Base-by-base conservation (phyloP, 2,888 invertebrate species). In the Stramonita haemastoma region DNA sequence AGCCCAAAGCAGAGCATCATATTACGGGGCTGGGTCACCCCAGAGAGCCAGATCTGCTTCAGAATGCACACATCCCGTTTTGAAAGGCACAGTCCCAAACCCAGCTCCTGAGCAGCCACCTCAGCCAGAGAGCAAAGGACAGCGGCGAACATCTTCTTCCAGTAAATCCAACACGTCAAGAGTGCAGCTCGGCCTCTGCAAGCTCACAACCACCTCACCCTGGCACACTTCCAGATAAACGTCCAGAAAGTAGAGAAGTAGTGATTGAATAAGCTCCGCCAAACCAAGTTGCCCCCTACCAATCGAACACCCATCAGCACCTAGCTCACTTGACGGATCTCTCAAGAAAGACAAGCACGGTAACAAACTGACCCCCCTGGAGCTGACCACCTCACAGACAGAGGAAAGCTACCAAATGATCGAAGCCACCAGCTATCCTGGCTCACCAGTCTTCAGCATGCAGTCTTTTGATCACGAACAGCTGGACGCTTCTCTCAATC, bases 61-160 rank as follows among this genome's bases (percentile, higher is more conserved):
- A 22, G 60, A 60, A 26, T 60, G 36, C 70, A 86, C 34, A 19
- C 66, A 86, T 34, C 60, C 34, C 13, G 29, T 29, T 57, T 29
- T 57, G 0, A 70, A 70, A 34, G 66, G 19, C 13, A 29, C 66
- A 26, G 13, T 29, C 1, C 13, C 57, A 29, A 57, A 19, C 66
- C 29, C 66, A 32, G 34, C 15, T 34, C 6, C 60, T 13, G 66
- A 70, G 36, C 26, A 34, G 15, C 17, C 86, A 1, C 70, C 36
- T 29, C 22, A 86, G 70, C n/a, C 32, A 8, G 86, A 86, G 36
- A n/a, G 19, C 22, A 86, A 86, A 86, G 34, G 26, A 66, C 60
- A 34, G 66, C 66, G 60, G 34, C 57, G 66, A 34, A 34, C 86
- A 66, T 86, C 86, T n/a, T 86, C 86, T 22, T 86, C 86, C 60